Base-by-base conservation (phyloP, 92 coral and sea anemone genomes). In the Chrysogorgia sp. region DNA sequence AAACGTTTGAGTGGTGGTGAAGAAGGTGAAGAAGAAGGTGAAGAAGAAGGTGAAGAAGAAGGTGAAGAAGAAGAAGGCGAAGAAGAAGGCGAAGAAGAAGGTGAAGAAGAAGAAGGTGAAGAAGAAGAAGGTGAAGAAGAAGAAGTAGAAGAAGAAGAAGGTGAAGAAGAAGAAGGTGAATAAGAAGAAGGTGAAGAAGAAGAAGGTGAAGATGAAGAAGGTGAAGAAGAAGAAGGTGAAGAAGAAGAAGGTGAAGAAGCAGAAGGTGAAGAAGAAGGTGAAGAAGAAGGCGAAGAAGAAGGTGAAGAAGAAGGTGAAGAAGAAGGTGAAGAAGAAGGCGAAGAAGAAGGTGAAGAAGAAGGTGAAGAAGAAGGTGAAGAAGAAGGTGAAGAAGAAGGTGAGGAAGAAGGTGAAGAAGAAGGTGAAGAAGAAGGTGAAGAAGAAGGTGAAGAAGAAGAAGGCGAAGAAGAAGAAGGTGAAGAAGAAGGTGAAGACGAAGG, bases 61-160 rank as follows among this genome's bases (percentile, higher is more conserved):
- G 1, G 10, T 35, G 31, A 9, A 24, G 10, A n/a, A n/a, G n/a
- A n/a, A n/a, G n/a, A n/a, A n/a, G n/a, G n/a, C n/a, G n/a, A n/a
- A n/a, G n/a, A n/a, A 60, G 52, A 67, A 53, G 28, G 7, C 55
- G 64, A 24, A 24, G 9, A 35, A 24, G 17, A 49, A 15, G 57
- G 22, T 49, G 62, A 56, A 22, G 2, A 15, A 22, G 62, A 56
- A n/a, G n/a, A n/a, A n/a, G n/a, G n/a, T n/a, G 50, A 43, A 43
- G 9, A 43, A 8, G 9, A 8, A 17, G 50, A 43, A 43, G 20
- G 20, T 58, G 28, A 58, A 1, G 23, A 50, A 3, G 59, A 30
- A n/a, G 76, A 43, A 68, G 66, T 34, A 26, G 76, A 68, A 34
- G 17, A 17, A 34, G n/a, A 52, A 25, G 37, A 57, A 47, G 41